Conservation (phyloP, 1,140 invertebrate genomes). For the Stratiolaelaps scimitus region DNA sequence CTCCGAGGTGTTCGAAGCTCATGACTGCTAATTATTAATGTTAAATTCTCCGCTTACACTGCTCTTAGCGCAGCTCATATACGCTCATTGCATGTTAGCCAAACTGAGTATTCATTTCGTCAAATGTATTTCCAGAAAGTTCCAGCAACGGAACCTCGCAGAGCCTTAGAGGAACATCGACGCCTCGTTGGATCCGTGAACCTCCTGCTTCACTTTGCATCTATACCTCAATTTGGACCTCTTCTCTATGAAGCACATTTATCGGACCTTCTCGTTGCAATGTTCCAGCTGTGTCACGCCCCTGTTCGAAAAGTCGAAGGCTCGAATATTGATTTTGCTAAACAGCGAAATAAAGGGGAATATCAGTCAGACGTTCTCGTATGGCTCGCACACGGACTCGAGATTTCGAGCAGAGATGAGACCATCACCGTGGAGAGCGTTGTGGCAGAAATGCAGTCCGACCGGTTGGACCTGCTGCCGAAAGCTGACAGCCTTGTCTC, state of each 20-base stretch:
- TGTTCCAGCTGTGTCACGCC: constrained; percentile 14
- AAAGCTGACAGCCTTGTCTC: background rate
- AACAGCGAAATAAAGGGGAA: no score
- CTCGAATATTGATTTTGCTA: background rate
- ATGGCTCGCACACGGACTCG: background rate
- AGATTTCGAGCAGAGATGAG: background rate
- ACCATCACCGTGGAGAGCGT: background rate
- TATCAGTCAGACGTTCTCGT: background rate
- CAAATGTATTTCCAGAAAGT: constrained; percentile 1
- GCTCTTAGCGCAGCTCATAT: no score
- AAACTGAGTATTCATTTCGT: no score
- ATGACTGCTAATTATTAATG: no score
- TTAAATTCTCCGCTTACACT: no score
- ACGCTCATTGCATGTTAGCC: no score
- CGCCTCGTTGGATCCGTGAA: background rate
- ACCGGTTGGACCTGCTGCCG: background rate
- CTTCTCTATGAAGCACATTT: constrained; percentile 1
- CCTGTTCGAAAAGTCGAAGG: background rate
- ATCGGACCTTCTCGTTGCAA: background rate
- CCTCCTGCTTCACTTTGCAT: background rate
- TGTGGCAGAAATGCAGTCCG: constrained; percentile 13
- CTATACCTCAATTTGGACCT: background rate
- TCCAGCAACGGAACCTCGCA: background rate
- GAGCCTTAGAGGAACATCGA: constrained; percentile 5
- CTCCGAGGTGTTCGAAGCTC: no score